phyloP scores from a whole-genome alignment of 2,797 vertebrate species.

The Picus viridis region DNA sequence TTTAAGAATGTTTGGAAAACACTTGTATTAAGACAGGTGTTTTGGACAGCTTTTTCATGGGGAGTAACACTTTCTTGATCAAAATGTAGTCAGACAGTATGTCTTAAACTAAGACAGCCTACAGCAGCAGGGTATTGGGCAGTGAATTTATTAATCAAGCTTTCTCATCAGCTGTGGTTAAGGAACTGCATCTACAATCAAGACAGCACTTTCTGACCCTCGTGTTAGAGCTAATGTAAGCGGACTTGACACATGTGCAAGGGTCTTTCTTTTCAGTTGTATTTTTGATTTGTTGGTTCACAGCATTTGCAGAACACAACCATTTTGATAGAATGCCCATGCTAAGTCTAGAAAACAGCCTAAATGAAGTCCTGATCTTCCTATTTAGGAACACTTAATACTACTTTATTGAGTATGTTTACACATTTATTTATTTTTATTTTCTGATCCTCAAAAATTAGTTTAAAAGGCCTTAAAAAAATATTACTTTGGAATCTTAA shows the following conservation, averaged over 20 bases:
- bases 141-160: neutral
- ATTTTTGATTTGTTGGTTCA: neutral
- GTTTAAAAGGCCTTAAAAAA: neutral
- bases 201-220: neutral
- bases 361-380: neutral
- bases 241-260: neutral
- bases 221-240: neutral
- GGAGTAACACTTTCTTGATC: neutral
- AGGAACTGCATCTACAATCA: neutral
- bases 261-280: neutral
- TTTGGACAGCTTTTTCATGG: neutral
- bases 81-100: neutral
- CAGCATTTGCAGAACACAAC: neutral
- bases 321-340: neutral
- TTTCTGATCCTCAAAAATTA: neutral
- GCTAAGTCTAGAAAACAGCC: neutral
- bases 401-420: neutral
- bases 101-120: neutral
- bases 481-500: neutral
- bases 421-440: neutral
- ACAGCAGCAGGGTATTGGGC: neutral
- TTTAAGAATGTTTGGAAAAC: neutral
- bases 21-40: neutral
- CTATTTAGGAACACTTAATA: neutral
- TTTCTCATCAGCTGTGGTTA: neutral